Base-by-base conservation (phyloP, 2,113 vertebrate genomes). In the Monarcha castaneiventris region DNA sequence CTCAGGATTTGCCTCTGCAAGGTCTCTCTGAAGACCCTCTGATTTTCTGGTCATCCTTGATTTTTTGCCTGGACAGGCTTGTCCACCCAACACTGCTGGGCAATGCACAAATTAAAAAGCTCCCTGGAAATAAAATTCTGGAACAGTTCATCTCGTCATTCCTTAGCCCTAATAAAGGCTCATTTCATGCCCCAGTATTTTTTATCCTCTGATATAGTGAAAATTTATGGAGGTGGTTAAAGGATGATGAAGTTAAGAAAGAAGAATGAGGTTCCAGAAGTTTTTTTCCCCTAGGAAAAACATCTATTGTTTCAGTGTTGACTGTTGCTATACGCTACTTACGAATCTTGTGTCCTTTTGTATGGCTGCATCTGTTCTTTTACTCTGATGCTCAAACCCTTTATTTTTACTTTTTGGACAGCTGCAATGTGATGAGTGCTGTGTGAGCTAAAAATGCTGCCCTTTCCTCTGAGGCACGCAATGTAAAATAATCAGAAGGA, bases 401-500 rank as follows among this genome's bases (percentile, higher is more conserved):
- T 79, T 64, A 37, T 81, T 95, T 96, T 96, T 94, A 78, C 93
- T 94, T 96, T 94, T 82, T 54, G 54, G 96, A 95, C 93, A 95
- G 78, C 96, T 96, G 96, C 77, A 63, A 37, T 54, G 78, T 87
- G 93, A 74, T 96, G 92, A 73, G 74, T 95, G 77, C 89, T 82
- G 91, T 0, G 2, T 85, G 48, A 95, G 89, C 86, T 76, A 80
- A 97, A 97, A 95, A 91, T 26, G 78, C 87, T 93, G 86, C 94
- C 94, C 79, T 89, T 97, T 82, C 58, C 83, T 84, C 46, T 48
- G 89, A 78, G 93, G 94, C 95, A 77, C 1, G 63, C 86, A 90
- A 51, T 78, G 77, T 73, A 76, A 93, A 96, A 68, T 74, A 74
- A 92, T 92, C 89, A 95, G 94, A 92, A 94, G 86, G 84, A 96